A percentile compares a stretch with the other conserved stretches of the same genome.
Conservation (phyloP, 1,140 invertebrate genomes). For the Chelonus insularis region DNA sequence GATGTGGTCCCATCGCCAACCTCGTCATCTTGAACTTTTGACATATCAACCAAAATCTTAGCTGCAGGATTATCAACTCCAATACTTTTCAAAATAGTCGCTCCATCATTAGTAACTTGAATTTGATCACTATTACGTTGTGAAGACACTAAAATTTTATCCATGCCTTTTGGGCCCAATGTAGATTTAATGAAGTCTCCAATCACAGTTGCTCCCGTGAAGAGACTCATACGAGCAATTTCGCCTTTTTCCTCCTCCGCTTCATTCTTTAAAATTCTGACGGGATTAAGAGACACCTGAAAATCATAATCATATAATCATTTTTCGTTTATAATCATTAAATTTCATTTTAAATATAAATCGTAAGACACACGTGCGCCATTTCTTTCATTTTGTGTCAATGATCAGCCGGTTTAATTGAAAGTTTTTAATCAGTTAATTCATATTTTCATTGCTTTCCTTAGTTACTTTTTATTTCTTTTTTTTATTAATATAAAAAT, state of each 20-base stretch:
- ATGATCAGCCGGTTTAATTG: no score
- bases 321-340: background rate
- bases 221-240: conserved; percentile 92
- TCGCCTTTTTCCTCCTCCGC: conserved; percentile 98
- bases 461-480: no score
- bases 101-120: conserved; percentile 98
- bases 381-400: no score
- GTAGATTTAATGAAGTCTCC: conserved; percentile 98
- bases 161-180: conserved; percentile 99
- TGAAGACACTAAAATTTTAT: conserved; percentile 94
- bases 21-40: conserved; percentile 98
- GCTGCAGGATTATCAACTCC: conserved; percentile 99
- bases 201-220: conserved; percentile 97
- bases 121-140: conserved; percentile 83
- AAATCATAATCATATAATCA: conserved; percentile 26
- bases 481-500: background rate
- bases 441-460: no score
- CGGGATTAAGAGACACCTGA: conserved; percentile 88
- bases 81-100: conserved; percentile 95
- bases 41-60: conserved; percentile 98
- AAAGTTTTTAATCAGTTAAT: no score
- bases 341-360: no score
- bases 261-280: conserved; percentile 90
- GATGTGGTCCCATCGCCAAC: conserved; percentile 99
- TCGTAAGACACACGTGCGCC: no score